Evolutionary conservation across 2,797 vertebrate genomes (phyloP).

Genomic region (Scolopax rusticola): DNA sequence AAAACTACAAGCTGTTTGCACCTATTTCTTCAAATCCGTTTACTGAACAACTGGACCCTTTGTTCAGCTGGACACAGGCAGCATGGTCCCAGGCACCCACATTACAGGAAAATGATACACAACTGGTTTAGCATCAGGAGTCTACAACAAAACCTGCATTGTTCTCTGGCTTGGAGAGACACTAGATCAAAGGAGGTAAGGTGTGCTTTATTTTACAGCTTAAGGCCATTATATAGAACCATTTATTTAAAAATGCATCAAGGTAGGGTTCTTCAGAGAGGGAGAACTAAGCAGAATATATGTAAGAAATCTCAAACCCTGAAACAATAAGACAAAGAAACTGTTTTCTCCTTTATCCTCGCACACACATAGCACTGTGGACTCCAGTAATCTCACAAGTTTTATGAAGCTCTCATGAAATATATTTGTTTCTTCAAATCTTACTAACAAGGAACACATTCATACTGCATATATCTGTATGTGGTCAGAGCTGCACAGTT

Average conservation of each 20-base stretch:
- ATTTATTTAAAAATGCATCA: not conserved
- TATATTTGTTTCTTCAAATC: not conserved
- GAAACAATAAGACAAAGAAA: not conserved
- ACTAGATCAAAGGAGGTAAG: not conserved
- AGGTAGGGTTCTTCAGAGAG: not conserved
- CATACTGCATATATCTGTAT: not conserved
- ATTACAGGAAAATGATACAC: not conserved
- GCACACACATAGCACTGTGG: not conserved
- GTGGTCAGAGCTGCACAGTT: not conserved
- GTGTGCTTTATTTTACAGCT: not conserved
- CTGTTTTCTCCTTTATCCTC: not conserved
- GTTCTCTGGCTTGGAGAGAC: not conserved
- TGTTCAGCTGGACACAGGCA: not conserved
- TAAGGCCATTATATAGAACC: not conserved
- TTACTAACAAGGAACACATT: not conserved
- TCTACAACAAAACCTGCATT: not conserved
- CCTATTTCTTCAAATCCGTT: conserved; percentile 6
- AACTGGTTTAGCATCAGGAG: not conserved
- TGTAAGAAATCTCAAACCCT: not conserved
- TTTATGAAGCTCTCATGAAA: not conserved
- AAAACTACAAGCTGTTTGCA: conserved; percentile 18
- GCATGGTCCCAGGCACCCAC: not conserved
- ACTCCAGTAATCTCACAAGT: not conserved
- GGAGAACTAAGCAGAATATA: not conserved
- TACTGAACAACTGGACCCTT: not conserved